phyloP scores from a whole-genome alignment of 1,140 invertebrate genomes.

The Cepaea nemoralis region DNA sequence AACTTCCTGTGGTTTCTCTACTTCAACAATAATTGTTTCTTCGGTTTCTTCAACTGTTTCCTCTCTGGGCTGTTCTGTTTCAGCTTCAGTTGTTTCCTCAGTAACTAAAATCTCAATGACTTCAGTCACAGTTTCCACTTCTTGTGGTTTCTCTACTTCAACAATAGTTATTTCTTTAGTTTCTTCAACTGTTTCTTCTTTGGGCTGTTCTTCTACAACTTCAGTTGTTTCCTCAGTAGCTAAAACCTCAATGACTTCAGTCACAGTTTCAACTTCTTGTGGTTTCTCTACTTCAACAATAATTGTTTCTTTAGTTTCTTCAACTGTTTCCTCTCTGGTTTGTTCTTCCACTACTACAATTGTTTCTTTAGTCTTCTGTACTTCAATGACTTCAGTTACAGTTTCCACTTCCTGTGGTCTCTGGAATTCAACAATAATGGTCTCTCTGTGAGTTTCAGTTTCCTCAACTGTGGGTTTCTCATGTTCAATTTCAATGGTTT shows the following conservation, averaged over 20 bases:
- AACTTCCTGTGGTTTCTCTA: conserved; percentile 44
- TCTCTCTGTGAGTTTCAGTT: conserved; percentile 21
- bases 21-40: conserved; percentile 45
- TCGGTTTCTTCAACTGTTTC: conserved; percentile 40
- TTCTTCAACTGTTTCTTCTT: conserved; percentile 30
- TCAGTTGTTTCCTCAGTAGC: conserved; percentile 19
- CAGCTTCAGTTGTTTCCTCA: conserved; percentile 44
- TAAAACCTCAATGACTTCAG: conserved; percentile 18
- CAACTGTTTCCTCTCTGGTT: conserved; percentile 37
- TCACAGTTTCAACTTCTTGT: conserved; percentile 39
- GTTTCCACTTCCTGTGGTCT: conserved; percentile 29
- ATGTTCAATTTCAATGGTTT: conserved; percentile 4
- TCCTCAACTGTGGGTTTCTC: conserved; percentile 7
- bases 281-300: conserved; percentile 36
- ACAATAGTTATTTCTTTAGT: conserved; percentile 25
- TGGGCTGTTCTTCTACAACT: conserved; percentile 24
- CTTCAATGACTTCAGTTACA: conserved; percentile 43
- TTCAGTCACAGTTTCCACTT: conserved; percentile 27
- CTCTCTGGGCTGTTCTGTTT: conserved; percentile 40
- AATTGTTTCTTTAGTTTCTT: conserved; percentile 34
- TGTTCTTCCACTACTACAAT: conserved; percentile 32
- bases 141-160: conserved; percentile 36
- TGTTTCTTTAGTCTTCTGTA: conserved; percentile 15
- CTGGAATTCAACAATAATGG: conserved; percentile 27
- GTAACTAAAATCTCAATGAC: conserved; percentile 5